phyloP scores from a whole-genome alignment of 2,888 invertebrate species.

The Bellardia pandia region DNA sequence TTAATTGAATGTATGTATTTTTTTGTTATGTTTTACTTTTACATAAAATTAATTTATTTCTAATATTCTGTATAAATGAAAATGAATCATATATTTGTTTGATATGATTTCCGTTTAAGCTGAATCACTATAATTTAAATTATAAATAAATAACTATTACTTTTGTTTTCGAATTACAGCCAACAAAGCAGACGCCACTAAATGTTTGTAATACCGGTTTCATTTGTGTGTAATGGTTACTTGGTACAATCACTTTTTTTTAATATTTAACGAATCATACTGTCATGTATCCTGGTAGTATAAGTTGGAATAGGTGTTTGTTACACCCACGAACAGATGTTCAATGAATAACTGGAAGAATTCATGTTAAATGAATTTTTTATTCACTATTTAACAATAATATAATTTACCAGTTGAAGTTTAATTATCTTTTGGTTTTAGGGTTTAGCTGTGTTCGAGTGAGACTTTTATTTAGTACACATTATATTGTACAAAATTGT shows the following conservation, averaged over 20 bases:
- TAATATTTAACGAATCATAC: constrained; percentile 21
- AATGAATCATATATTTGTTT: constrained; percentile 52
- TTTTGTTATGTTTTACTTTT: neutral
- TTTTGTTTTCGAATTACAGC: constrained; percentile 40
- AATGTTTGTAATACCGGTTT: constrained; percentile 64
- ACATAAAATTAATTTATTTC: constrained; percentile 6
- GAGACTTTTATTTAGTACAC: too few species aligned
- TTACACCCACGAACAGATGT: constrained; percentile 53
- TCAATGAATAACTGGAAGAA: neutral
- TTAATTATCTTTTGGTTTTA: too few species aligned
- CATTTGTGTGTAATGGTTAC: constrained; percentile 44
- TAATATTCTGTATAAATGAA: constrained; percentile 30
- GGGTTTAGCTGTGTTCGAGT: too few species aligned
- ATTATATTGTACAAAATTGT: too few species aligned
- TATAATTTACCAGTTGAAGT: too few species aligned
- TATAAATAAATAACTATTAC: constrained; percentile 52
- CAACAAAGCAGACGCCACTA: constrained; percentile 64
- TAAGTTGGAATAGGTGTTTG: constrained; percentile 15
- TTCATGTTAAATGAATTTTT: too few species aligned
- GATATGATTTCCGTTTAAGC: constrained; percentile 54
- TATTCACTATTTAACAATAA: too few species aligned
- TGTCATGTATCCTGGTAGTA: constrained; percentile 51
- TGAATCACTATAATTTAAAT: constrained; percentile 55
- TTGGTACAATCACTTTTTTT: constrained; percentile 61
- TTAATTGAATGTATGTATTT: neutral